Percentiles rank a stretch among this genome's conserved stretches.
Conservation (phyloP, 1,140 invertebrate genomes). For the Aphaenogaster rudis region DNA sequence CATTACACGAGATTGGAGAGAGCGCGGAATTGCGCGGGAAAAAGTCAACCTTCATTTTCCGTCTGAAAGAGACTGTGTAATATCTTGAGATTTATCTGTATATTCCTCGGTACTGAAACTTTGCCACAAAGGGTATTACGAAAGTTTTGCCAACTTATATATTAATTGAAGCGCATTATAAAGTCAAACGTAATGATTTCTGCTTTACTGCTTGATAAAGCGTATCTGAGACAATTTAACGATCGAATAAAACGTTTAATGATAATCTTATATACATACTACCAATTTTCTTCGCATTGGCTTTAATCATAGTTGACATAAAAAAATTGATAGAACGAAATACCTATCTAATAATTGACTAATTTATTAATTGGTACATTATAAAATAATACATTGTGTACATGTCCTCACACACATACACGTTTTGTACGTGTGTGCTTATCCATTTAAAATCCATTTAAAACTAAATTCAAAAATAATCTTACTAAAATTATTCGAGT, state of each 20-base stretch:
- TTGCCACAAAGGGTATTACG: conserved; percentile 33
- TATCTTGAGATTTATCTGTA: conserved; percentile 55
- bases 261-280: not conserved
- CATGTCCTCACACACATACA: not conserved
- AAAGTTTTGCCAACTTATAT: conserved; percentile 40
- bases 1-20: conserved; percentile 33
- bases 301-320: not conserved
- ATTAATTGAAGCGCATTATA: conserved; percentile 55
- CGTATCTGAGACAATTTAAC: not conserved
- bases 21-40: not conserved
- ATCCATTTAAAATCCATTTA: not conserved
- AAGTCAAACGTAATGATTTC: conserved; percentile 39
- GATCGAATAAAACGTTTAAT: conserved; percentile 21
- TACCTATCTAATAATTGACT: not conserved
- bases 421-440: not conserved
- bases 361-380: not conserved
- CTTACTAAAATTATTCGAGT: not conserved
- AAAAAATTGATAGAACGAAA: not conserved
- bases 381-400: not conserved
- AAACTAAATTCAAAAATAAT: not conserved
- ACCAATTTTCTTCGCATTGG: not conserved
- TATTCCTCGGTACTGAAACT: conserved; percentile 41
- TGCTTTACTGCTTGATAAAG: conserved; percentile 31
- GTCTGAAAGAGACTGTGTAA: conserved; percentile 43
- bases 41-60: conserved; percentile 39